Evolutionary conservation across 2,797 vertebrate genomes (phyloP).

Genomic region (Eutrigla gurnardus): DNA sequence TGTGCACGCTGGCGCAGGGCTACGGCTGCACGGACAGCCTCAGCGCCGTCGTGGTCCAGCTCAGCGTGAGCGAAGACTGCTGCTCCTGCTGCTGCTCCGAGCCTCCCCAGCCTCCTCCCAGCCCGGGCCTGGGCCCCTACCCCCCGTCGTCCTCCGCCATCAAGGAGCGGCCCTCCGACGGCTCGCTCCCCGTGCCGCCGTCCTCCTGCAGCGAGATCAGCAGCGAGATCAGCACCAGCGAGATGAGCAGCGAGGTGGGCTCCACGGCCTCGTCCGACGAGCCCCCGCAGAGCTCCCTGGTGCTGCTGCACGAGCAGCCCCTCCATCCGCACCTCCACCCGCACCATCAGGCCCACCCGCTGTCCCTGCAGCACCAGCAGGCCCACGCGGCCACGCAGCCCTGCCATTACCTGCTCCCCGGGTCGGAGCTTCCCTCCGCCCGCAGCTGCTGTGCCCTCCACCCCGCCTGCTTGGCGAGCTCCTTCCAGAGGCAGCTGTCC

Average conservation of each 20-base stretch:
- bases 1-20: conserved; percentile 96
- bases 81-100: conserved; percentile 97
- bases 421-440: conserved; percentile 70
- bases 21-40: conserved; percentile 96
- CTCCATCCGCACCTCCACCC: conserved; percentile 84
- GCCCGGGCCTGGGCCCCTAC: conserved; percentile 87
- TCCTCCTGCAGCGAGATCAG: conserved; percentile 98
- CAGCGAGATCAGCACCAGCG: conserved; percentile 97
- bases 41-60: conserved; percentile 95
- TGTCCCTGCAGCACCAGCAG: conserved; percentile 76
- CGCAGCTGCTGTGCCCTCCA: conserved; percentile 92
- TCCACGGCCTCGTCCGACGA: conserved; percentile 97
- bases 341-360: conserved; percentile 79
- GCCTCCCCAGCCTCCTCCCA: conserved; percentile 86
- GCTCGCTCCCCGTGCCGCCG: conserved; percentile 86
- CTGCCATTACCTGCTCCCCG: conserved; percentile 75
- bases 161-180: conserved; percentile 86
- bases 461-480: conserved; percentile 85
- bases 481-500: conserved; percentile 96
- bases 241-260: conserved; percentile 99
- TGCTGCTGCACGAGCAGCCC: conserved; percentile 85
- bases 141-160: conserved; percentile 85
- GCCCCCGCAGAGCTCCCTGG: conserved; percentile 81
- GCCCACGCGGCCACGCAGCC: conserved; percentile 56
- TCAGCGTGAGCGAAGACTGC: conserved; percentile 95